Evolutionary conservation across 2,113 vertebrate species (phyloP), one percentile per base, ranked within the genome.

Genomic region (Plotosus lineatus): DNA sequence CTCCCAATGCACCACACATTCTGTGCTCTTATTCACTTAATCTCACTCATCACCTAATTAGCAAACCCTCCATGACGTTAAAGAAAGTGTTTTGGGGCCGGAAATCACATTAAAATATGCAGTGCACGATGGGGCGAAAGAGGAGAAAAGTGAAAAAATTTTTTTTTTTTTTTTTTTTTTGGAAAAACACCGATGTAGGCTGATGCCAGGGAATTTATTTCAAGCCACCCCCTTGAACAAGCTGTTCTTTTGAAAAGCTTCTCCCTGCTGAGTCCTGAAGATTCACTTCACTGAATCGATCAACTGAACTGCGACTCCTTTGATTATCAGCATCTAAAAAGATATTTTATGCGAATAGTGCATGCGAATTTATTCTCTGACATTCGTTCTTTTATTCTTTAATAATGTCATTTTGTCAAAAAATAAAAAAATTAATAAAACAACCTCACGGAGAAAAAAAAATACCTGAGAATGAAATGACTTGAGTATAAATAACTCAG

Each of bases 171-270:
- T 14, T 15, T 68, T 68, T 26, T 36, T 11, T 28, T 23, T 23
- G 73, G 51, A 75, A 75, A 75, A 75, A 75, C 51, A 75, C 73
- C 4, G 51, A 53, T 14, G 73, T 15, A 40, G 23, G 21, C 36
- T 75, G 51, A 56, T 75, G 73, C 73, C 73, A 75, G 69, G 28
- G 69, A 73, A 33, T 36, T 51, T 73, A 73, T 73, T 73, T 73
- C 38, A 75, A 51, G 73, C 55, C 73, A 51, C 73, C 51, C 73
- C 51, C 72, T 55, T 55, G 48, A 75, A 74, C 72, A 74, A 53
- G 31, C 72, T 74, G 72, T 55, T 74, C 72, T 33, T 74, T 53
- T 53, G 36, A 75, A 26, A 72, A 55, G 33, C 72, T 75, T 38
- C 33, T 75, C 21, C 33, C 21, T 36, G 12, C 21, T 21, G 68